Evolutionary conservation across 2,888 invertebrate species (phyloP), one percentile per base, ranked within the genome.

Genomic region (Xestia rhomboidea): DNA sequence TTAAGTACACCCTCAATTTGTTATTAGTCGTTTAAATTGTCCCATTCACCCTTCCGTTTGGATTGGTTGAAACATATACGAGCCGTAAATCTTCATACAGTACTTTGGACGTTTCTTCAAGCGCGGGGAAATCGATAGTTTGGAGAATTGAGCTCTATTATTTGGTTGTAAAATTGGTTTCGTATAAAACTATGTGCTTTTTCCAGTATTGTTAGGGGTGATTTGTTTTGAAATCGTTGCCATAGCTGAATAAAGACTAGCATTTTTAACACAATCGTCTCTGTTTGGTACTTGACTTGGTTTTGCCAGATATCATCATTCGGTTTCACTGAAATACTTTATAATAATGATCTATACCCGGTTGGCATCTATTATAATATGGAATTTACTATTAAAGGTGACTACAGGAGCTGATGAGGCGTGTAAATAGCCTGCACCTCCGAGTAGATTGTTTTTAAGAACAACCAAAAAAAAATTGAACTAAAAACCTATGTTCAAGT

Each of bases 21-120:
- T 86, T 79, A 86, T 83, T 86, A 86, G 81, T 74, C 76, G 46
- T 77, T 84, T 76, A 74, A 66, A 86, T 72, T 66, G 83, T 79
- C 68, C 77, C 60, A 76, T 87, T 77, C 34, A 84, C 85, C 77
- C 82, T 84, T 87, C 77, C 57, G 70, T 44, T 80, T 69, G 64
- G 64, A 68, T 81, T 69, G 63, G 67, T 67, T 57, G 30, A 71
- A 80, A 87, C 75, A 87, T 82, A 87, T 86, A 73, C 60, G 82
- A 76, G 76, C 67, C 60, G 77, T 86, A 85, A 87, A 87, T 86
- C 85, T 82, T 85, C 66, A 34, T 34, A 24, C 57, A 77, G 51
- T 62, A 79, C 73, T 68, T 80, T 77, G 71, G 38, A 68, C 68
- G 60, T 71, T 64, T 68, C 73, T 85, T 69, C n/a, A 77, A 78